phyloP scores from a whole-genome alignment of 23 tunicate species.

The Diplosoma virens region DNA sequence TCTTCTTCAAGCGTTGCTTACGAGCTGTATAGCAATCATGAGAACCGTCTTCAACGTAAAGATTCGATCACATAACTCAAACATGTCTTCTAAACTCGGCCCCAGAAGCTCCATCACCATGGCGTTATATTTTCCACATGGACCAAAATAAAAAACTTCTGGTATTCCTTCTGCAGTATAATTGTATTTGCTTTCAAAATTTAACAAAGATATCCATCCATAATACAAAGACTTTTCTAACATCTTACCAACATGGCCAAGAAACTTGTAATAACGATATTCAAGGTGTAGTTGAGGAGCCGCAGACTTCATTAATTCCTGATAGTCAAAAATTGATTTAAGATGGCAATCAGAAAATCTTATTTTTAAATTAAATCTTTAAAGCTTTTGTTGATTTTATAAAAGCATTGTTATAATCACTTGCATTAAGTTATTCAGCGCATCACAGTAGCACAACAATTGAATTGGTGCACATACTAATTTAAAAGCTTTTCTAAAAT shows the following conservation, averaged over 20 bases:
- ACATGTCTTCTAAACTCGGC: slow-evolving; percentile 94
- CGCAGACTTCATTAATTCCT: slow-evolving; percentile 98
- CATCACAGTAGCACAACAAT: not conserved
- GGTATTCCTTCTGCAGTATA: slow-evolving; percentile 92
- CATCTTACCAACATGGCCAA: slow-evolving; percentile 88
- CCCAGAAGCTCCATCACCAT: slow-evolving; percentile 99
- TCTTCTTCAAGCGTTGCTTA: slow-evolving; percentile 6
- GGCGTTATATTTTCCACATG: slow-evolving; percentile 98
- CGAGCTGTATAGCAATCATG: slow-evolving; percentile 98
- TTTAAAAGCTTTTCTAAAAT: not conserved
- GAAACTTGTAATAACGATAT: slow-evolving; percentile 82
- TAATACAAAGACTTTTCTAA: too few relatives aligned
- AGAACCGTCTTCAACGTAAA: slow-evolving; percentile 96
- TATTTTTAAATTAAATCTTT: too few relatives aligned
- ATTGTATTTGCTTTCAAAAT: too few relatives aligned
- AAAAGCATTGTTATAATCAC: too few relatives aligned
- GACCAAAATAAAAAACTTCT: slow-evolving; percentile 97
- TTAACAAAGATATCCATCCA: too few relatives aligned
- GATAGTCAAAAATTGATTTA: not conserved
- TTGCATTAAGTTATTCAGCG: too few relatives aligned
- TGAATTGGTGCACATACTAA: not conserved
- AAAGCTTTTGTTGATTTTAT: too few relatives aligned
- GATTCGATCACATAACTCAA: slow-evolving; percentile 93
- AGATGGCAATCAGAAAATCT: not conserved
- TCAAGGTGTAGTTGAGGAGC: slow-evolving; percentile 99